Percentiles rank a stretch among this genome's conserved stretches.
These are phyloP conservation scores for Globodera ellingtonae DNA, from an alignment of 1,140 invertebrate genomes.

Conservation along the genomic window DNA sequence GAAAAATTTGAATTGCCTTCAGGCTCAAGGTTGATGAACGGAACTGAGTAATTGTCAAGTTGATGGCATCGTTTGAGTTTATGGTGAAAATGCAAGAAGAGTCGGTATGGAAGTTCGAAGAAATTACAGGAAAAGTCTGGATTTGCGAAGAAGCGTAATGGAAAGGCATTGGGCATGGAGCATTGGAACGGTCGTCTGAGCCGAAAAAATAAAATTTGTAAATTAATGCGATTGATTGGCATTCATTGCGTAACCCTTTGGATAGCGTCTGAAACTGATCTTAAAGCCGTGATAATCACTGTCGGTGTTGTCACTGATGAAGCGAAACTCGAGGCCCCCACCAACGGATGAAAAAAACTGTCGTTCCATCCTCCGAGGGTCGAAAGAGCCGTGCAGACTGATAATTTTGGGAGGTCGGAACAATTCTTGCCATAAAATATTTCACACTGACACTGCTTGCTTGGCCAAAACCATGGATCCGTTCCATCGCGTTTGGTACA, in stretches of 20 bases:
- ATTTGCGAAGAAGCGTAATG: slow-evolving; percentile 20
- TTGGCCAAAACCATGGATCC: slow-evolving; percentile 8
- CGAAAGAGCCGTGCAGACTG: slow-evolving; percentile 25
- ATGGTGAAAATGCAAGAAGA: slow-evolving; percentile 32
- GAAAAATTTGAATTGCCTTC: neutral
- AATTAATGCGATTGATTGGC: neutral
- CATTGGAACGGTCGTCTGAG: neutral
- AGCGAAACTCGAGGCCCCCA: slow-evolving; percentile 28
- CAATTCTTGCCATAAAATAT: slow-evolving; percentile 1
- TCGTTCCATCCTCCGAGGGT: slow-evolving; percentile 9
- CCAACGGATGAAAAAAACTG: slow-evolving; percentile 37
- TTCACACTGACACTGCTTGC: slow-evolving; percentile 28
- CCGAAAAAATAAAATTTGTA: neutral
- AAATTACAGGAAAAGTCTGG: slow-evolving; percentile 16
- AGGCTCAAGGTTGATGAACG: neutral
- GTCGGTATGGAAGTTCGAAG: slow-evolving; percentile 10
- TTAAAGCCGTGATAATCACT: slow-evolving; percentile 29
- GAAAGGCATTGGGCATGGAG: slow-evolving; percentile 34
- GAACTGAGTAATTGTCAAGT: slow-evolving; percentile 17
- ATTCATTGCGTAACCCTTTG: slow-evolving; percentile 17
- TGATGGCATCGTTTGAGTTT: slow-evolving; percentile 34
- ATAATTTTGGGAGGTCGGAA: neutral
- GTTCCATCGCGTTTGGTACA: slow-evolving; percentile 36
- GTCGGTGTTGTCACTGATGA: slow-evolving; percentile 25
- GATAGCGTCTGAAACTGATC: slow-evolving; percentile 25